phyloP scores from a whole-genome alignment of 2,888 invertebrate species.

The Pristionchus mayeri region DNA sequence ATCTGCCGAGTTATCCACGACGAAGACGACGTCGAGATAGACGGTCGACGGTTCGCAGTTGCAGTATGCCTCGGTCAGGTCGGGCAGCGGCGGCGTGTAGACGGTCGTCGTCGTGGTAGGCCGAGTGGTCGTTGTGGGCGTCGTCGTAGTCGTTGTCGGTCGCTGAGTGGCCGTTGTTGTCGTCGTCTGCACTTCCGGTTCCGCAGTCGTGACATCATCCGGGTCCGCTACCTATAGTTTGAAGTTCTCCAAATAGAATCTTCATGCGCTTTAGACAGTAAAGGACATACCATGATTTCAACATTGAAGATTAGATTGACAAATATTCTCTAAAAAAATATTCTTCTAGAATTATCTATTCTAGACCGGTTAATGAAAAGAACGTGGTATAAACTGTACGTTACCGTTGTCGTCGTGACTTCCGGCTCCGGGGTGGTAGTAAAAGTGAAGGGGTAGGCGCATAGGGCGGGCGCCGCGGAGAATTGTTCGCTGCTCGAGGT shows the following conservation, averaged over 20 bases:
- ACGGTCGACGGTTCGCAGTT: neutral
- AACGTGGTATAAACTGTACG: no score
- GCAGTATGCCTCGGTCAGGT: conserved; percentile 24
- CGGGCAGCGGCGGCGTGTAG: neutral
- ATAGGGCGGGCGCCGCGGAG: conserved; percentile 11
- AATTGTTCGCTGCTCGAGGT: neutral
- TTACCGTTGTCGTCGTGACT: neutral
- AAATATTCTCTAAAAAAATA: no score
- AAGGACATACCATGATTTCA: no score
- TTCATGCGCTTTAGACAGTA: no score
- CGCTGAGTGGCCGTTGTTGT: neutral
- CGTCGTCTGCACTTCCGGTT: neutral
- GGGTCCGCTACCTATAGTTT: no score
- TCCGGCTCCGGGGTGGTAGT: neutral
- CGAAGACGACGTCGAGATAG: conserved; percentile 28
- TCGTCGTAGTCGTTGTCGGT: neutral
- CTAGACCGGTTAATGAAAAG: no score
- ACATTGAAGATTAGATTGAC: no score
- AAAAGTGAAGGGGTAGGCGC: neutral
- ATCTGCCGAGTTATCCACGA: conserved; percentile 13
- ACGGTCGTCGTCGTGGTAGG: neutral
- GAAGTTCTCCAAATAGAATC: no score
- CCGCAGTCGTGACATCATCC: neutral
- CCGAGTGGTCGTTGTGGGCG: neutral
- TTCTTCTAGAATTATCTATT: no score